phyloP scores from a whole-genome alignment of 2,113 vertebrate species.

The Syngnathus typhle region DNA sequence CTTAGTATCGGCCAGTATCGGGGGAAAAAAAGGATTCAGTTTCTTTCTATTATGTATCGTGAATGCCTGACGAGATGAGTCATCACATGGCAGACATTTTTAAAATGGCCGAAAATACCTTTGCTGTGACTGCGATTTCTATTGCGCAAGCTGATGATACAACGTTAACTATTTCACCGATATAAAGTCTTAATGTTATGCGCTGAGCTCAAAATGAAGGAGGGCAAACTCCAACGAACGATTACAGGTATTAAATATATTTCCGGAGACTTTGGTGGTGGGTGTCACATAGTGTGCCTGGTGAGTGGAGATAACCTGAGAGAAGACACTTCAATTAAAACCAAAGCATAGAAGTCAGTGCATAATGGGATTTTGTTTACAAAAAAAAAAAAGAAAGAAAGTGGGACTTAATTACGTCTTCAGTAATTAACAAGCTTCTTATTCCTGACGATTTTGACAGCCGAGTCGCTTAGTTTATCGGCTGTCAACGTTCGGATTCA shows the following conservation, averaged over 20 bases:
- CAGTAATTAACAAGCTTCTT: conserved; percentile 1
- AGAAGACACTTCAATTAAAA: conserved; percentile 5
- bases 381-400: neutral
- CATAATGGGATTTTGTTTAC: neutral
- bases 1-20: too few species aligned
- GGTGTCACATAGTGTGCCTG: conserved; percentile 3
- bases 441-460: neutral
- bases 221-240: neutral
- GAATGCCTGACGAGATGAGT: too few species aligned
- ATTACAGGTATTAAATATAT: neutral
- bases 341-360: neutral
- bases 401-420: conserved; percentile 1
- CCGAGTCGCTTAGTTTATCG: neutral
- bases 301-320: conserved; percentile 12
- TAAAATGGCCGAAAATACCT: too few species aligned
- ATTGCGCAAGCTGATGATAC: too few species aligned
- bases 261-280: neutral
- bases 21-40: too few species aligned
- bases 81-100: too few species aligned
- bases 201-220: too few species aligned
- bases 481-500: neutral
- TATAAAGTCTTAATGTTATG: too few species aligned
- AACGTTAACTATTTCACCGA: too few species aligned
- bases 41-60: too few species aligned
- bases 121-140: too few species aligned